Base-by-base conservation (phyloP, 2,888 invertebrate genomes). In the Caenorhabditis auriculariae region DNA sequence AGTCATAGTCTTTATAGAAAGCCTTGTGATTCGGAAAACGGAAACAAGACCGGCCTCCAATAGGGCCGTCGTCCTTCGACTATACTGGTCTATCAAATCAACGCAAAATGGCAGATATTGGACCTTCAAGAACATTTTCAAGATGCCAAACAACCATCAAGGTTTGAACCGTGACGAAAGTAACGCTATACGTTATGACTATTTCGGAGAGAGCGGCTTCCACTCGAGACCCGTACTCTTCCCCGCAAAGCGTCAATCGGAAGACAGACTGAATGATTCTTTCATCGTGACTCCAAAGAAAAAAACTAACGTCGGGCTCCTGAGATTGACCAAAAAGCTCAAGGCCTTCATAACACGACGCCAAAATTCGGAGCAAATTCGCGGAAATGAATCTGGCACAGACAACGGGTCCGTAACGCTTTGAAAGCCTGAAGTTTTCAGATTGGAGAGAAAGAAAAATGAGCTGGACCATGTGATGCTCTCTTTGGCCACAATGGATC, bases 21-120 rank as follows among this genome's bases (percentile, higher is more conserved):
- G 88, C 81, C 90, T 89, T 46, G 93, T 82, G 32, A 93, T 84
- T 60, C 90, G 89, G 63, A 93, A 83, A 54, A 90, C 89, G 0
- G 91, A 91, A 37, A 93, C 88, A 5, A 92, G 86, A 3, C 91
- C 92, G 19, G 91, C 91, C 85, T 95, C 95, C 46, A 93, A 85
- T 78, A 90, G 90, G 3, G 87, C 84, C 0, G 91, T 91, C 66
- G 94, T 84, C 64, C 90, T 88, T 60, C 89, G 87, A 60, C 89
- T 88, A 72, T 91, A 91, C 17, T 90, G 86, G 1, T 89, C 88
- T 55, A 82, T 77, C 60, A 93, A 82, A 81, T 93, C 93, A 28
- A 89, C 88, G 85, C 91, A 89, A 81, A 92, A 91, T 0, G 92
- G 91, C 65, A 93, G 85, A 83, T 93, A 93, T 83, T 93, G 93